Evolutionary conservation across 1,140 invertebrate genomes (phyloP).

Genomic region (Zaprionus capensis): DNA sequence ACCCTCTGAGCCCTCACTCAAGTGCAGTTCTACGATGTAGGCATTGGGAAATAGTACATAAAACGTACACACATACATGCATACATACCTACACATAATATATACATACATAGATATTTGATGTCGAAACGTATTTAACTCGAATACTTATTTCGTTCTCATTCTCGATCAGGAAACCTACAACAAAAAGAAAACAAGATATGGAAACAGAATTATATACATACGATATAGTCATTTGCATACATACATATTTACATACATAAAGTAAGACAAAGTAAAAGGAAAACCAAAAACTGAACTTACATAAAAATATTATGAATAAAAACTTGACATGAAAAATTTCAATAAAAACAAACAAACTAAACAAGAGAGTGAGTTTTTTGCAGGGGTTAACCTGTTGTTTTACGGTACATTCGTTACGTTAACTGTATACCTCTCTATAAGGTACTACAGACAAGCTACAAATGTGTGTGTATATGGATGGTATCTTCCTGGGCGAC

Average conservation of each 20-base stretch:
- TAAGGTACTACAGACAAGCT: not conserved
- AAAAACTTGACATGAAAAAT: slow-evolving; percentile 56
- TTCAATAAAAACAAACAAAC: slow-evolving; percentile 46
- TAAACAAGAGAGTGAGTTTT: slow-evolving; percentile 18
- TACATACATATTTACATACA: slow-evolving; percentile 70
- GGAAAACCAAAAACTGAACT: slow-evolving; percentile 61
- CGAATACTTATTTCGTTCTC: slow-evolving; percentile 47
- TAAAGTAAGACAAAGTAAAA: slow-evolving; percentile 56
- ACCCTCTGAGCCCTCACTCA: slow-evolving; percentile 28
- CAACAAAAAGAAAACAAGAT: slow-evolving; percentile 18
- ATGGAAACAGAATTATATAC: slow-evolving; percentile 28
- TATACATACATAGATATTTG: slow-evolving; percentile 39
- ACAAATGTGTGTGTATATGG: not conserved
- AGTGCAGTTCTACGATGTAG: slow-evolving; percentile 25
- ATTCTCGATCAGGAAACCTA: slow-evolving; percentile 45
- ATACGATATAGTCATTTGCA: slow-evolving; percentile 60
- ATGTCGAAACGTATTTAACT: slow-evolving; percentile 52
- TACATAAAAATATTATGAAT: slow-evolving; percentile 74
- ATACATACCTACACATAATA: slow-evolving; percentile 19
- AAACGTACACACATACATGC: slow-evolving; percentile 21
- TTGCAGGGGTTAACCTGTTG: slow-evolving; percentile 21
- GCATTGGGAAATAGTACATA: slow-evolving; percentile 18
- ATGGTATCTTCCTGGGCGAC: not conserved
- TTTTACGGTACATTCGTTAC: not conserved
- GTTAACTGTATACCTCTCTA: not conserved